Conservation (phyloP, 2,113 vertebrate species). For the Anarhynchus alexandrinus region DNA sequence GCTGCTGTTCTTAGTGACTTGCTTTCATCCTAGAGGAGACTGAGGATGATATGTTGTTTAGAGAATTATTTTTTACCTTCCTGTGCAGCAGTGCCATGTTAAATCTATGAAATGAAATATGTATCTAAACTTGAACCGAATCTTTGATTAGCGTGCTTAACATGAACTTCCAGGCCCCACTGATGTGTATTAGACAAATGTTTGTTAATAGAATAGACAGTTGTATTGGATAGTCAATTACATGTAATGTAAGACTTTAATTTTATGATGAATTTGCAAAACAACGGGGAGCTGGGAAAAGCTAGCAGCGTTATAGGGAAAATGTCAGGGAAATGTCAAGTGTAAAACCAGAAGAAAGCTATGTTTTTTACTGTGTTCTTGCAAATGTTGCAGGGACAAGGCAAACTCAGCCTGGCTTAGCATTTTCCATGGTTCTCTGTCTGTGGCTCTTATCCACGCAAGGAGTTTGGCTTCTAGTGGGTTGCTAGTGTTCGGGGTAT, state of each 20-base stretch:
- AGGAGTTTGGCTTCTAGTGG: not conserved
- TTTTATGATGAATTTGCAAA: conserved; percentile 39
- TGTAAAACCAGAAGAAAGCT: conserved; percentile 59
- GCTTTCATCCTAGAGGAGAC: not conserved
- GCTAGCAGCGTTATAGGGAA: conserved; percentile 35
- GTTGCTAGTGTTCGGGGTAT: not conserved
- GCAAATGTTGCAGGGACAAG: not conserved
- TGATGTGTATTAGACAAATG: not conserved
- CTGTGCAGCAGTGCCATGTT: not conserved
- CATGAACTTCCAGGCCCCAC: not conserved
- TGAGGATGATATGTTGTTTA: not conserved
- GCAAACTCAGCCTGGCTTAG: not conserved
- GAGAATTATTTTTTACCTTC: not conserved
- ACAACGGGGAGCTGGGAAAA: not conserved
- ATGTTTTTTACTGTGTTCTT: conserved; percentile 17
- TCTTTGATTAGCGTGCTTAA: not conserved
- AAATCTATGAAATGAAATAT: not conserved
- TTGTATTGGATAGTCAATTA: not conserved
- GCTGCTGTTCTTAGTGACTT: not conserved
- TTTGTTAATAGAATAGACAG: not conserved
- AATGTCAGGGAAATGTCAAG: conserved; percentile 84
- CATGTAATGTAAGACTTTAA: not conserved
- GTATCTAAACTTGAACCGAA: not conserved
- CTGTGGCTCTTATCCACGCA: not conserved
- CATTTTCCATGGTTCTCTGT: not conserved